These are phyloP conservation scores for Scaptomyza reducta DNA, from an alignment of 2,888 invertebrate species.

Conservation along the genomic window DNA sequence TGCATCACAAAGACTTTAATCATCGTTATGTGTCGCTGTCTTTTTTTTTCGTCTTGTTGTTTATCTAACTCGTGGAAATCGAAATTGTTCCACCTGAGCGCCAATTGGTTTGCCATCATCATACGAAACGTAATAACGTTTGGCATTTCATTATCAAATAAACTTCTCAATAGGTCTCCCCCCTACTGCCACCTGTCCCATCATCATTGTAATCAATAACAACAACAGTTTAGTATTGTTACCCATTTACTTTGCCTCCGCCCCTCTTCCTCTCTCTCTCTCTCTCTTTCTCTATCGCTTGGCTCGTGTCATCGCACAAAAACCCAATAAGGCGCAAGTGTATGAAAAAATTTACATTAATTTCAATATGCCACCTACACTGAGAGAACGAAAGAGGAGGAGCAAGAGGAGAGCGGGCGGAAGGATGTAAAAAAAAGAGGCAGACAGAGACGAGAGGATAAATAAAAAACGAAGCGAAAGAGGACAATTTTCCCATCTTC, in stretches of 20 bases:
- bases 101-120: conserved; percentile 18
- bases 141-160: conserved; percentile 53
- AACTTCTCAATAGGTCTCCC: conserved; percentile 10
- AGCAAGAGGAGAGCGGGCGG: not conserved
- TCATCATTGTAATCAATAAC: conserved; percentile 47
- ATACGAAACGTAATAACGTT: conserved; percentile 13
- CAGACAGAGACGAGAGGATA: conserved; percentile 3
- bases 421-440: conserved; percentile 5
- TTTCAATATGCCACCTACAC: conserved; percentile 57
- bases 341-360: conserved; percentile 64
- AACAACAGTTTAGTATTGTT: conserved; percentile 26
- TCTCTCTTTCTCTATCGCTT: not conserved
- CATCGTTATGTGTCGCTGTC: conserved; percentile 5
- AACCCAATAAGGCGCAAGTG: conserved; percentile 48
- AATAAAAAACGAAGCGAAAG: conserved; percentile 12
- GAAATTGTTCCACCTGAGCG: conserved; percentile 35
- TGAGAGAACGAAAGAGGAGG: not conserved
- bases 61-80: conserved; percentile 25
- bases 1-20: not conserved
- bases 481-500: conserved; percentile 49
- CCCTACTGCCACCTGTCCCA: conserved; percentile 6
- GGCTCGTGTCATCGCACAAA: conserved; percentile 3
- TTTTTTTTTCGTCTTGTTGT: not conserved
- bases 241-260: not conserved
- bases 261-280: not conserved